Evolutionary conservation across 2,797 vertebrate genomes (phyloP).

Genomic region (Odontamblyopus rebecca): DNA sequence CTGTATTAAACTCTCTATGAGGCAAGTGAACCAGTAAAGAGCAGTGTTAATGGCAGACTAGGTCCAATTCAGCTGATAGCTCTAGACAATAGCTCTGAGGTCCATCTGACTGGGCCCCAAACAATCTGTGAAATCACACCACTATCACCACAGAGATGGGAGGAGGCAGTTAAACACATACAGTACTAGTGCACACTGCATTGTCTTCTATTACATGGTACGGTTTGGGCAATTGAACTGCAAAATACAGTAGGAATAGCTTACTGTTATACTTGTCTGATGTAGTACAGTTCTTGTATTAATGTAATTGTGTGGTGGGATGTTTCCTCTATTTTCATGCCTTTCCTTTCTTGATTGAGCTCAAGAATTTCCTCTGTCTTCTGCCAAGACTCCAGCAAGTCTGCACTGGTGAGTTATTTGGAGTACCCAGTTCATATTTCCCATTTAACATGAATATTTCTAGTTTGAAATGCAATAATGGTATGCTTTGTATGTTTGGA

Average conservation of each 20-base stretch:
- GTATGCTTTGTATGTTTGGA: too few species aligned
- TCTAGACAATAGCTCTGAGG: conserved; percentile 65
- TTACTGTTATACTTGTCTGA: not conserved
- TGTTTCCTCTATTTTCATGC: too few species aligned
- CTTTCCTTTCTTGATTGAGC: conserved; percentile 21
- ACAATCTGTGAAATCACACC: conserved; percentile 75
- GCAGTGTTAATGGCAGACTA: conserved; percentile 72
- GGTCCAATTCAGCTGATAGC: conserved; percentile 67
- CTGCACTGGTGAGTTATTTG: not conserved
- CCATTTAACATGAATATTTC: not conserved
- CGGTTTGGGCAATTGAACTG: conserved; percentile 44
- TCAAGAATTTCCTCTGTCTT: conserved; percentile 49
- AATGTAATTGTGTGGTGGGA: conserved; percentile 20
- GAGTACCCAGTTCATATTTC: not conserved
- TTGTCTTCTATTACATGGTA: conserved; percentile 58
- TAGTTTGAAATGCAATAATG: too few species aligned
- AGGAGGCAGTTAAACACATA: conserved; percentile 74
- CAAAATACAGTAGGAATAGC: not conserved
- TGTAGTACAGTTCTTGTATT: conserved; percentile 15
- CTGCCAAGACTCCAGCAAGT: conserved; percentile 29
- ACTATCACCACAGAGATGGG: conserved; percentile 61
- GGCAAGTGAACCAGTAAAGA: conserved; percentile 67
- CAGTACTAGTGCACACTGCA: conserved; percentile 52
- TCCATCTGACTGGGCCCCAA: conserved; percentile 65
- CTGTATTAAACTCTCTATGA: conserved; percentile 66